Percentiles rank a stretch among this genome's conserved stretches.
Conservation (phyloP, 2,113 vertebrate species). For the Oxygymnocypris stewartii region DNA sequence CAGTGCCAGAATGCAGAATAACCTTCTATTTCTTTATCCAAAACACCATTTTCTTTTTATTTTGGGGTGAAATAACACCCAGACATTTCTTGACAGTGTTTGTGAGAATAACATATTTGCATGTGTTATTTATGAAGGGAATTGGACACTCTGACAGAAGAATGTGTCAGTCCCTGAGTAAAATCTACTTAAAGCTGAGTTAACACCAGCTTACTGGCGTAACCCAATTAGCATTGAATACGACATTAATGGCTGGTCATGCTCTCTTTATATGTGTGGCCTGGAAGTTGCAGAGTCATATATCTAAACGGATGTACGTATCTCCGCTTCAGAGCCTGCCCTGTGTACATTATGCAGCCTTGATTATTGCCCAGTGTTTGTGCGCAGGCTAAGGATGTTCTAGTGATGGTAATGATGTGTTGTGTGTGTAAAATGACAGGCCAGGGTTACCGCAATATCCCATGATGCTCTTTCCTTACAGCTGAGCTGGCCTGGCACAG, state of each 20-base stretch:
- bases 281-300: neutral
- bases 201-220: constrained; percentile 34
- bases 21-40: neutral
- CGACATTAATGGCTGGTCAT: neutral
- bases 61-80: neutral
- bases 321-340: constrained; percentile 27
- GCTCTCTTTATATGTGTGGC: constrained; percentile 8
- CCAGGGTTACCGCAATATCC: constrained; percentile 22
- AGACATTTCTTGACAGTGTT: neutral
- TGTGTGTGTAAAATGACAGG: constrained; percentile 33
- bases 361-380: constrained; percentile 39
- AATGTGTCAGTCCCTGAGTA: constrained; percentile 13
- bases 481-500: constrained; percentile 14
- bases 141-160: constrained; percentile 13
- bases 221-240: constrained; percentile 35
- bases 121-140: constrained; percentile 23
- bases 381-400: neutral
- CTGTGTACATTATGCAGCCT: constrained; percentile 43
- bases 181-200: constrained; percentile 37
- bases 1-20: neutral
- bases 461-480: constrained; percentile 19
- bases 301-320: constrained; percentile 28
- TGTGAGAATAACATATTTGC: neutral
- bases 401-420: constrained; percentile 6
- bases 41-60: neutral